Evolutionary conservation across 2,797 vertebrate genomes (phyloP).

Genomic region (Sebastes hubbsi): DNA sequence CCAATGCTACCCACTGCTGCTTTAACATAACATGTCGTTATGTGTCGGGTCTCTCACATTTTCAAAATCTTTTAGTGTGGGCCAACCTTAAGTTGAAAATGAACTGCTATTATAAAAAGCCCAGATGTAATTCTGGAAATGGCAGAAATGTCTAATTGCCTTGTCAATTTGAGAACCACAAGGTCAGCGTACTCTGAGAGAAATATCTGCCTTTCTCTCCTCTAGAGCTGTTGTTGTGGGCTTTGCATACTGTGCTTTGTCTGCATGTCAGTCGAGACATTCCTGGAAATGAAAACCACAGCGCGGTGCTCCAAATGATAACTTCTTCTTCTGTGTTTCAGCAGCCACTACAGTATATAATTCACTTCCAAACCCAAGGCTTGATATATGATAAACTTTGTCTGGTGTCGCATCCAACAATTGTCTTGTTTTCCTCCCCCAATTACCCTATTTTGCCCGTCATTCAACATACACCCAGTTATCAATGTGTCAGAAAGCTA

Average conservation of each 20-base stretch:
- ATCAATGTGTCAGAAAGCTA: slow-evolving; percentile 50
- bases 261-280: slow-evolving; percentile 40
- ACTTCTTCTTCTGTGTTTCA: slow-evolving; percentile 41
- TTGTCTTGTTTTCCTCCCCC: slow-evolving; percentile 48
- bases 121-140: slow-evolving; percentile 42
- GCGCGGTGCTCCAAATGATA: slow-evolving; percentile 35
- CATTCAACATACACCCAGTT: slow-evolving; percentile 39
- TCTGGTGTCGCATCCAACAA: slow-evolving; percentile 37
- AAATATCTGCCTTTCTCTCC: slow-evolving; percentile 39
- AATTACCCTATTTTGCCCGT: slow-evolving; percentile 54
- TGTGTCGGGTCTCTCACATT: no score
- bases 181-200: slow-evolving; percentile 44
- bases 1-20: no score
- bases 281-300: slow-evolving; percentile 59
- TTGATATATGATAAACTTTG: slow-evolving; percentile 52
- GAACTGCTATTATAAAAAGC: slow-evolving; percentile 17
- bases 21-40: no score
- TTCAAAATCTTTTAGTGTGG: no score
- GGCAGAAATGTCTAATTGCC: slow-evolving; percentile 63
- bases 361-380: slow-evolving; percentile 31
- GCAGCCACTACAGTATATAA: slow-evolving; percentile 35
- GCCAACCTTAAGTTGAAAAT: neutral
- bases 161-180: slow-evolving; percentile 33
- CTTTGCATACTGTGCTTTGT: slow-evolving; percentile 56
- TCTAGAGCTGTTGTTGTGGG: slow-evolving; percentile 43